Conservation (phyloP, 1,140 invertebrate genomes). For the Magallana angulata region DNA sequence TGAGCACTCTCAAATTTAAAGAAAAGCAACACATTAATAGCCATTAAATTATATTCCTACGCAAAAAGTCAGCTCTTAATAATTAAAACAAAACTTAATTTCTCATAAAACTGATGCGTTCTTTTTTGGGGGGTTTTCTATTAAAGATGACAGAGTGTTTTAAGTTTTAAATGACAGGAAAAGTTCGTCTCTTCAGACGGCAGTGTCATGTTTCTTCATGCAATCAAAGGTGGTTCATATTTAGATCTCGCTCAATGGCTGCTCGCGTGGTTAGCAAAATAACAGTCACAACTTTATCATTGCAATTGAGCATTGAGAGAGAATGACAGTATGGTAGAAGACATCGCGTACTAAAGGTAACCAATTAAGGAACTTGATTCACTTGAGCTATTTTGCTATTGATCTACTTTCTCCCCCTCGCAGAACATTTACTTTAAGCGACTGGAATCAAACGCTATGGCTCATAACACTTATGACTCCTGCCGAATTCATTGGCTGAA, state of each 20-base stretch:
- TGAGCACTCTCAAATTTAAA: too few relatives aligned
- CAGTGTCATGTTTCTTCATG: background rate
- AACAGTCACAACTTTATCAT: background rate
- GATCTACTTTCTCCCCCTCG: background rate
- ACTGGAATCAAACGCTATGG: background rate
- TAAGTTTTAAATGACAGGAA: background rate
- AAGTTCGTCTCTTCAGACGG: background rate
- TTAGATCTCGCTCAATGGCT: background rate
- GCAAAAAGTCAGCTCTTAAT: background rate
- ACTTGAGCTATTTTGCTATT: background rate
- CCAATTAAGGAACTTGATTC: conserved; percentile 21
- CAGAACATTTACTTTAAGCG: background rate
- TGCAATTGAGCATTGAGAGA: background rate
- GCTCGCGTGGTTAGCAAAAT: background rate
- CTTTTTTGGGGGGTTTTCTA: background rate
- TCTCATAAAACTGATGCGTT: background rate
- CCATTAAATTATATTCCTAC: too few relatives aligned
- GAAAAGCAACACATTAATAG: too few relatives aligned
- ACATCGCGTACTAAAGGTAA: conserved; percentile 6
- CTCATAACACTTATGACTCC: conserved; percentile 6
- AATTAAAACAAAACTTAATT: background rate
- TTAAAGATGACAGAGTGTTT: background rate
- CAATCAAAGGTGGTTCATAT: background rate
- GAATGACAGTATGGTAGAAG: conserved; percentile 1
- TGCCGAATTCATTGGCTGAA: conserved; percentile 23